Percentiles rank a stretch among this genome's conserved stretches.
Evolutionary conservation across 2,797 vertebrate species (phyloP).

Genomic region (Manis javanica): DNA sequence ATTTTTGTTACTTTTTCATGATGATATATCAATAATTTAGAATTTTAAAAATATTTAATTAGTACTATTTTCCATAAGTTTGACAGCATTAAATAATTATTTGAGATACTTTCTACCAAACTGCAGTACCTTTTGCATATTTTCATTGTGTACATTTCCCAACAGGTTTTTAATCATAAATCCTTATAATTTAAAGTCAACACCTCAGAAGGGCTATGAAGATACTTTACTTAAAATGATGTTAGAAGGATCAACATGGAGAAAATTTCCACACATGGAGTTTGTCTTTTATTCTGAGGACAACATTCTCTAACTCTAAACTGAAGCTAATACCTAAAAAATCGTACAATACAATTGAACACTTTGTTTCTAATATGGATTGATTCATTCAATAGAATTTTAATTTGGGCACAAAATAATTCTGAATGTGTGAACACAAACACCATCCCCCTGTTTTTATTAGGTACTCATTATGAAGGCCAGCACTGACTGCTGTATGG

Average conservation of each 20-base stretch:
- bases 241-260: no score
- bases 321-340: neutral
- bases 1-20: neutral
- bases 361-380: neutral
- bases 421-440: neutral
- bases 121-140: neutral
- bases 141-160: neutral
- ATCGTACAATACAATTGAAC: neutral
- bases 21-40: neutral
- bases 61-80: neutral
- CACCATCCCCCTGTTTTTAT: neutral
- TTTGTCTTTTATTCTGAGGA: neutral
- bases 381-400: neutral
- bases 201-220: neutral
- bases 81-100: neutral
- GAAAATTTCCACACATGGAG: neutral
- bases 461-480: neutral
- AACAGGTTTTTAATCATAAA: neutral
- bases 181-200: constrained; percentile 40
- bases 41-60: constrained; percentile 46
- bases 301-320: neutral
- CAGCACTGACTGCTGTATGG: neutral
- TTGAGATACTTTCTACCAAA: neutral
- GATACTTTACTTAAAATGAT: neutral
- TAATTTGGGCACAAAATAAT: neutral